Evolutionary conservation across 2,113 vertebrate genomes (phyloP).

Genomic region (Phrynosoma platyrhinos): DNA sequence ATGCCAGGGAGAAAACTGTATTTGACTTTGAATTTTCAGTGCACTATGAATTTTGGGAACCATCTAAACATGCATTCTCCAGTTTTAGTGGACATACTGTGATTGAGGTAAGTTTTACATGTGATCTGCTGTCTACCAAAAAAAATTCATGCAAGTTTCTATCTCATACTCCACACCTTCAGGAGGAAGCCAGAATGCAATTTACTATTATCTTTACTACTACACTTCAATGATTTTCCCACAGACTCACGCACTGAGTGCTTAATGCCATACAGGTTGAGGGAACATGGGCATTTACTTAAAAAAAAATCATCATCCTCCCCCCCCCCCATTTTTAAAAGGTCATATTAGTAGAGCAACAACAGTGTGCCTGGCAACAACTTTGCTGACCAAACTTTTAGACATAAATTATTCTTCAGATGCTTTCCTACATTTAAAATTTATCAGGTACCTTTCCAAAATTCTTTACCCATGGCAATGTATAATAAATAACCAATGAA

Average conservation of each 20-base stretch:
- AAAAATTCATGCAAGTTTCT: not conserved
- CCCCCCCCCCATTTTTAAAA: not conserved
- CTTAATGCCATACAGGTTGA: not conserved
- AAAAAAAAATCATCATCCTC: not conserved
- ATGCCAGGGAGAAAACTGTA: not conserved
- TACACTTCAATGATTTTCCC: not conserved
- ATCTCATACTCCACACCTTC: not conserved
- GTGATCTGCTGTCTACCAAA: not conserved
- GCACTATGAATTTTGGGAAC: not conserved
- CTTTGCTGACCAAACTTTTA: constrained; percentile 26
- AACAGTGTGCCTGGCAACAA: not conserved
- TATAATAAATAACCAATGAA: not conserved
- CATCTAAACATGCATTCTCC: not conserved
- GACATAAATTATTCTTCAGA: constrained; percentile 18
- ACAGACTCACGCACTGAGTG: not conserved
- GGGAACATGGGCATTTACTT: not conserved
- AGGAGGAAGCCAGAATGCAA: not conserved
- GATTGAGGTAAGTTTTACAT: not conserved
- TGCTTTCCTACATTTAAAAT: not conserved
- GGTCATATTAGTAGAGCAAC: not conserved
- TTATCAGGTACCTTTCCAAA: constrained; percentile 2
- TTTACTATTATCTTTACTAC: not conserved
- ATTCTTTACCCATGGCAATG: not conserved
- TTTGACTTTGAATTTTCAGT: not conserved
- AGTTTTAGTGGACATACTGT: not conserved